A percentile compares a stretch with the other conserved stretches of the same genome.
Evolutionary conservation across 2,113 vertebrate genomes (phyloP).

Genomic region (Stigmatopora argus): DNA sequence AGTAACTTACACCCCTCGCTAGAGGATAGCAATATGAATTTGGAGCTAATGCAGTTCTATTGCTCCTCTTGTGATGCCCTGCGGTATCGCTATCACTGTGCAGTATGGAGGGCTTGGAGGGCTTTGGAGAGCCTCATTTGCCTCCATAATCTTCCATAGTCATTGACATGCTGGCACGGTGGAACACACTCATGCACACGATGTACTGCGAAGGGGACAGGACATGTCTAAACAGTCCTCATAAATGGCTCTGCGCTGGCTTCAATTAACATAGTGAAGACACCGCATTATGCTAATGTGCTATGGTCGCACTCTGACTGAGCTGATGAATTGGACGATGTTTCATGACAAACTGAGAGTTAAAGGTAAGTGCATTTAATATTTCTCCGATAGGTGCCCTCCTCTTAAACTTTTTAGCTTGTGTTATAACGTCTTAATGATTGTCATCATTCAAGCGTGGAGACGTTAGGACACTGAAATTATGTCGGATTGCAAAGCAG

Average conservation of each 20-base stretch:
- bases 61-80: slow-evolving; percentile 44
- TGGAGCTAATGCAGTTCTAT: slow-evolving; percentile 54
- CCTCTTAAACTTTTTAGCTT: slow-evolving; percentile 14
- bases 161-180: slow-evolving; percentile 25
- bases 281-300: slow-evolving; percentile 66
- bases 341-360: slow-evolving; percentile 65
- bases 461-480: slow-evolving; percentile 43
- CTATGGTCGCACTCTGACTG: slow-evolving; percentile 53
- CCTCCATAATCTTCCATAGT: slow-evolving; percentile 46
- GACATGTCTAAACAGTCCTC: slow-evolving; percentile 30
- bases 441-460: slow-evolving; percentile 17
- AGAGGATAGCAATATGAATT: slow-evolving; percentile 45
- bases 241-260: slow-evolving; percentile 19
- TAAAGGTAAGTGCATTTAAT: slow-evolving; percentile 58
- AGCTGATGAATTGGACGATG: slow-evolving; percentile 60
- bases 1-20: slow-evolving; percentile 47
- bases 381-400: slow-evolving; percentile 38
- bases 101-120: slow-evolving; percentile 37
- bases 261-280: slow-evolving; percentile 61
- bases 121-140: slow-evolving; percentile 53
- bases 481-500: slow-evolving; percentile 39
- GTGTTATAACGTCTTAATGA: slow-evolving; percentile 26
- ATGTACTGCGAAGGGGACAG: slow-evolving; percentile 16
- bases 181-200: slow-evolving; percentile 46
- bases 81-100: slow-evolving; percentile 26